Base-by-base conservation (phyloP, 2,797 vertebrate species). In the Rhodeus uyekii region DNA sequence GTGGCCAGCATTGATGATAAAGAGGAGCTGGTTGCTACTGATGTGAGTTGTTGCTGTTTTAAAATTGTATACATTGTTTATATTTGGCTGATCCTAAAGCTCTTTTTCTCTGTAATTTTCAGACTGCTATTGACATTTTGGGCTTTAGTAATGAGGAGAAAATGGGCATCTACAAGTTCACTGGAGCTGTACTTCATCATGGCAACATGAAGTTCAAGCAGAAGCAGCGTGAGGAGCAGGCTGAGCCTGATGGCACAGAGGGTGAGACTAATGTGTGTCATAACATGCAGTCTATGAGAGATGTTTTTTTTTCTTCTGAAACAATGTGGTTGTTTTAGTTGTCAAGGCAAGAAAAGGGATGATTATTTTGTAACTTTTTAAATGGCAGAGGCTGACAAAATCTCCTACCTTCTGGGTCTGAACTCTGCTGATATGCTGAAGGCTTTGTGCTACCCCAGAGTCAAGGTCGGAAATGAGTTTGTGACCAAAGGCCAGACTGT, bases 401-500 rank as follows among this genome's bases (percentile, higher is more conserved):
- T 95, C 19, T 93, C 94, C 1, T 97, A 96, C 86, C 88, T 97
- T 87, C 90, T 96, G 94, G 96, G 96, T 78, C 89, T 98, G 91
- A 98, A 97, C 90, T 97, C 96, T 2, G 94, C 96, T 2, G 96
- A 97, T 84, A 92, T 97, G 91, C 91, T 97, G 75, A 98, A 97
- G 90, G 94, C 91, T 87, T 82, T 97, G 38, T 97, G 96, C 90
- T 96, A 93, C 87, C 96, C 96, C 39, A 92, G 95, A 86, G 96
- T 97, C 78, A 97, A 96, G 91, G 96, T 97, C 39, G 95, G 96
- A 78, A 96, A 96, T 86, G 95, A 97, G 64, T 97, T 84, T 5
- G 96, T 96, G 58, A 92, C 96, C 89, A 98, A 96, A 89, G 96
- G 96, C 65, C 96, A 97, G 88, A 97, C 95, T 2, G 95, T 95